Evolutionary conservation across 92 coral and sea anemone species (phyloP), one percentile per base, ranked within the genome.

Genomic region (Palythoa caribaeorum): DNA sequence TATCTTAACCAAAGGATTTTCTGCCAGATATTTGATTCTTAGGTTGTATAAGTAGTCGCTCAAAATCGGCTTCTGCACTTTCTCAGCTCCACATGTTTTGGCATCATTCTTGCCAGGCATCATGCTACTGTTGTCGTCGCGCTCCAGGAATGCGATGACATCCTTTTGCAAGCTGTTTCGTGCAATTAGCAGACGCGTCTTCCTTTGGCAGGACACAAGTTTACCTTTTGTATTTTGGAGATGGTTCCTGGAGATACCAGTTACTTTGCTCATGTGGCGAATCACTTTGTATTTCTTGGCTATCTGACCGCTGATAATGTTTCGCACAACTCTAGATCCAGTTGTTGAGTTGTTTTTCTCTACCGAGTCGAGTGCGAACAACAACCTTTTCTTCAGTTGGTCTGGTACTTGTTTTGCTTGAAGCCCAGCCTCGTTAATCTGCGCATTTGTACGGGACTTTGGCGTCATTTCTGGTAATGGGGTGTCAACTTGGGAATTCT

Each of bases 91-190:
- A 51, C 88, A 80, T 69, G 36, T 87, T 79, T 83, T 91, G 16
- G 80, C 80, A 52, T 88, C 94, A 52, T 88, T 84, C 63, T 90
- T 87, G 38, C 93, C 90, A 16, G 88, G 88, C 93, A 90, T 90
- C 88, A 90, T 90, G 40, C 89, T 39, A 71, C 87, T 77, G 79
- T 88, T 88, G 59, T 91, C 94, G 55, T 87, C 93, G 19, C 86
- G 90, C 78, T 91, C 93, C 50, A 91, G 80, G 53, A 90, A 90
- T 38, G 71, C 57, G 12, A 54, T 1, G 71, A 88, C 91, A 36
- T 66, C 20, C 40, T 87, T 75, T 35, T 90, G 21, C 12, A 79
- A 47, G 9, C 19, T 62, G 36, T 17, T 19, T 37, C 84, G 37
- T 50, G 71, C 71, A 11, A 84, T 83, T 5, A 69, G 54, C 8